Percentiles rank a stretch among this genome's conserved stretches.
These are phyloP conservation scores for Candoia aspera DNA, from an alignment of 2,113 vertebrate genomes.

Conservation along the genomic window DNA sequence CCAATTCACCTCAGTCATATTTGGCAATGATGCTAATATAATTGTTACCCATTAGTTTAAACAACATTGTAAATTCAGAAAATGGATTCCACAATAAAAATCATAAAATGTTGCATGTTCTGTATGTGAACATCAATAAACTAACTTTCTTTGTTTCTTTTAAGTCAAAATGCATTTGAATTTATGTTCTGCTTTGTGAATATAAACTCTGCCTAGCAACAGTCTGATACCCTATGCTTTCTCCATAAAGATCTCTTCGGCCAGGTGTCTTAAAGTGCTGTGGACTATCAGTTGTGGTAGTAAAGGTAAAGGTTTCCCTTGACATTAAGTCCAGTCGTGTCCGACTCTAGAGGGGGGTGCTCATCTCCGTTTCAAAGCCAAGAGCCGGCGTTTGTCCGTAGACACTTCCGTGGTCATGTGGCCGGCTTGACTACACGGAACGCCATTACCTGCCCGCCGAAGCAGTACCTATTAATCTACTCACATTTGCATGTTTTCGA, in stretches of 20 bases:
- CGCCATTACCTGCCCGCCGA: no score
- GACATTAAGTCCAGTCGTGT: no score
- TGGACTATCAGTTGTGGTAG: background rate
- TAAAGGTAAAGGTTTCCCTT: no score
- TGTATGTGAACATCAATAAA: background rate
- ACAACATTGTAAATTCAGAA: background rate
- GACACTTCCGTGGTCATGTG: no score
- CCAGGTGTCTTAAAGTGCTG: background rate
- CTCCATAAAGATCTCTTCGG: background rate
- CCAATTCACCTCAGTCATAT: background rate
- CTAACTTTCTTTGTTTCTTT: background rate
- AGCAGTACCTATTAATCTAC: no score
- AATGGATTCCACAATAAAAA: background rate
- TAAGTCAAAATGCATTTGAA: background rate
- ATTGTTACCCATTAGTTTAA: background rate
- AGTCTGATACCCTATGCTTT: background rate
- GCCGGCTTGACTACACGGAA: no score
- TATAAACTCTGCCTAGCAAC: no score
- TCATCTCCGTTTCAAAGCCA: no score
- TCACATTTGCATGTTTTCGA: no score
- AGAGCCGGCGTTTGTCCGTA: no score
- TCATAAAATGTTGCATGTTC: background rate
- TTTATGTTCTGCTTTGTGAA: background rate
- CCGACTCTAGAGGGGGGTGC: no score
- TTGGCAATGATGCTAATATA: background rate